Conservation (phyloP, 2,888 invertebrate species). For the Macropis europaea region DNA sequence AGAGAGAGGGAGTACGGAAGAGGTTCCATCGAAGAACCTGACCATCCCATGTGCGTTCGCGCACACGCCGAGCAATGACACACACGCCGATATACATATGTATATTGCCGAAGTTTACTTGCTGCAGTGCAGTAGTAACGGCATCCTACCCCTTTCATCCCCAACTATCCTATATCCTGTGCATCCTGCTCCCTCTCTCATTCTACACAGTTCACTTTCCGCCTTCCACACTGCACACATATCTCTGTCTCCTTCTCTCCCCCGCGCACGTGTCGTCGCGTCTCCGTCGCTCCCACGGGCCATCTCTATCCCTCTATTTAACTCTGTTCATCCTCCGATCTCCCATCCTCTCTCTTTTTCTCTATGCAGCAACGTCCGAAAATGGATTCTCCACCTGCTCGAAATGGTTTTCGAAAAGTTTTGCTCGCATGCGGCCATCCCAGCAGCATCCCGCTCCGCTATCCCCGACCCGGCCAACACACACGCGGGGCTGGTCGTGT, state of each 20-base stretch:
- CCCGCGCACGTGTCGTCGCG: neutral
- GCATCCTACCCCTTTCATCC: conserved; percentile 21
- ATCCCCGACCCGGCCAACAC: neutral
- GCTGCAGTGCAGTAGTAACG: conserved; percentile 65
- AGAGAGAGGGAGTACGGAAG: neutral
- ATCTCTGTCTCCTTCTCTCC: neutral
- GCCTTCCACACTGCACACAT: neutral
- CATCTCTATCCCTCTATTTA: conserved; percentile 1
- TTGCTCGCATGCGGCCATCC: conserved; percentile 23
- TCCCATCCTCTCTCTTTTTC: neutral
- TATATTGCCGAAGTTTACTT: conserved; percentile 61
- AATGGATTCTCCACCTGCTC: conserved; percentile 56
- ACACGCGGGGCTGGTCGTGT: neutral
- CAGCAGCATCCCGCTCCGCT: neutral
- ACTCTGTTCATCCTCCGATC: conserved; percentile 10
- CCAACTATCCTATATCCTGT: neutral
- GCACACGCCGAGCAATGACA: conserved; percentile 22
- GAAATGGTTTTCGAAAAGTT: conserved; percentile 56
- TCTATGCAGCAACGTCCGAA: conserved; percentile 42
- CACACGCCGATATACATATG: conserved; percentile 39
- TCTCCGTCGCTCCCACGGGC: neutral
- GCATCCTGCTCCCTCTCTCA: neutral
- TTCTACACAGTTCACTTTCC: neutral
- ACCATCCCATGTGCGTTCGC: conserved; percentile 15
- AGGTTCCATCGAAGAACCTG: conserved; percentile 27